Evolutionary conservation across 2,113 vertebrate genomes (phyloP).

Genomic region (Drymodes brunneopygia): DNA sequence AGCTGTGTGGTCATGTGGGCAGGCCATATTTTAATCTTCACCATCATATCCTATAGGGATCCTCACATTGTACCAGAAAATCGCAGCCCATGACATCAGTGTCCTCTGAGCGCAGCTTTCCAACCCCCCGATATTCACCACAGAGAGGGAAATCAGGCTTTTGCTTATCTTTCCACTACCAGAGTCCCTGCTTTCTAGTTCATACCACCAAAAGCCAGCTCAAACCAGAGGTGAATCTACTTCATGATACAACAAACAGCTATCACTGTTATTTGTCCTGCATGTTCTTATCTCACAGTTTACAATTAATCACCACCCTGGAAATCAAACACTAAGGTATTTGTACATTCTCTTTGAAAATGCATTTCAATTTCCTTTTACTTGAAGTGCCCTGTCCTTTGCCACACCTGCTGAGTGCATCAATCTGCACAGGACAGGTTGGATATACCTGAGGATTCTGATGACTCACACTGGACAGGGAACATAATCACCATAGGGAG

Average conservation of each 20-base stretch:
- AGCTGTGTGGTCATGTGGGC: neutral
- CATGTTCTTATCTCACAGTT: constrained; percentile 24
- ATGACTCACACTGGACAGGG: neutral
- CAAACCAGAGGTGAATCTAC: constrained; percentile 48
- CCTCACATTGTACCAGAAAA: neutral
- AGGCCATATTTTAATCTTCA: neutral
- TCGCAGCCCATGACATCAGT: neutral
- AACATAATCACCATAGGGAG: neutral
- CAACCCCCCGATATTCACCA: neutral
- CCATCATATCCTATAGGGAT: neutral
- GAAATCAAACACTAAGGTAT: constrained; percentile 58
- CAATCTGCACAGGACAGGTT: neutral
- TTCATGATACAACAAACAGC: neutral
- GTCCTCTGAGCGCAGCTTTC: neutral
- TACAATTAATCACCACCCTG: constrained; percentile 56
- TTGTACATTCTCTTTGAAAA: constrained; percentile 49
- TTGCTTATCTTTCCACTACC: neutral
- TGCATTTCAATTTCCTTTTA: constrained; percentile 50
- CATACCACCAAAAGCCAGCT: constrained; percentile 36
- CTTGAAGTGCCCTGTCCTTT: constrained; percentile 19
- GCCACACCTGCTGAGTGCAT: constrained; percentile 25
- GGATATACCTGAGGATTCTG: neutral
- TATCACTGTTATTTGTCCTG: constrained; percentile 15
- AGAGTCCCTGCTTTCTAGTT: neutral
- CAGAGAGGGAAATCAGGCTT: neutral